Percentiles rank a stretch among this genome's conserved stretches.
Evolutionary conservation across 2,113 vertebrate species (phyloP).

Genomic region (Rhodinocichla rosea): DNA sequence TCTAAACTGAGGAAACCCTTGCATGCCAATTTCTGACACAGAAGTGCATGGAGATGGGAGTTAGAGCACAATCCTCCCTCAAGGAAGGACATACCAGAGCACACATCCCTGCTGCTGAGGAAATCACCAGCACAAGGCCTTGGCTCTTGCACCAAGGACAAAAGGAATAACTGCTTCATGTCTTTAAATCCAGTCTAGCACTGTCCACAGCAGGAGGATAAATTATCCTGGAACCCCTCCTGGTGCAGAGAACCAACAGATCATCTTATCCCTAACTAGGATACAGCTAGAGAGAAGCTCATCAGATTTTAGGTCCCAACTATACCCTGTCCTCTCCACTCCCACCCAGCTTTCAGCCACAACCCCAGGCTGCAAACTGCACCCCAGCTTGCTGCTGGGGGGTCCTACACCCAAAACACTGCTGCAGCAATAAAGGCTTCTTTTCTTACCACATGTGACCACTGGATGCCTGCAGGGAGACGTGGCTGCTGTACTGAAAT

Average conservation of each 20-base stretch:
- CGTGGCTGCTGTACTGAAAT: conserved; percentile 98
- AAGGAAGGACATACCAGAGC: neutral
- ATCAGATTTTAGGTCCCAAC: neutral
- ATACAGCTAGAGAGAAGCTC: neutral
- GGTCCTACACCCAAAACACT: neutral
- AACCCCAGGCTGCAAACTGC: neutral
- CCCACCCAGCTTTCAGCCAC: neutral
- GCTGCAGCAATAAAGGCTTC: conserved; percentile 17
- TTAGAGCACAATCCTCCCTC: neutral
- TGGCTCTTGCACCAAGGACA: neutral
- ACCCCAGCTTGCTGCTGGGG: neutral
- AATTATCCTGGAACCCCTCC: neutral
- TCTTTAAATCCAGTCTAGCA: neutral
- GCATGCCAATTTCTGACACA: neutral
- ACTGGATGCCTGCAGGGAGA: conserved; percentile 94
- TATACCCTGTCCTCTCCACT: neutral
- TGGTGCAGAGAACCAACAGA: neutral
- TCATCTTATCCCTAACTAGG: neutral
- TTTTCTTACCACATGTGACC: conserved; percentile 97
- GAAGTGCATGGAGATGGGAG: neutral
- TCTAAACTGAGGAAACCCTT: neutral
- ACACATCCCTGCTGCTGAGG: neutral
- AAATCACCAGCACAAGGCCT: neutral
- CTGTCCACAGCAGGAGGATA: neutral
- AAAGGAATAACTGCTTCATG: neutral